A percentile compares a stretch with the other conserved stretches of the same genome.
phyloP scores from a whole-genome alignment of 2,113 vertebrate genomes.

The Gadus macrocephalus region DNA sequence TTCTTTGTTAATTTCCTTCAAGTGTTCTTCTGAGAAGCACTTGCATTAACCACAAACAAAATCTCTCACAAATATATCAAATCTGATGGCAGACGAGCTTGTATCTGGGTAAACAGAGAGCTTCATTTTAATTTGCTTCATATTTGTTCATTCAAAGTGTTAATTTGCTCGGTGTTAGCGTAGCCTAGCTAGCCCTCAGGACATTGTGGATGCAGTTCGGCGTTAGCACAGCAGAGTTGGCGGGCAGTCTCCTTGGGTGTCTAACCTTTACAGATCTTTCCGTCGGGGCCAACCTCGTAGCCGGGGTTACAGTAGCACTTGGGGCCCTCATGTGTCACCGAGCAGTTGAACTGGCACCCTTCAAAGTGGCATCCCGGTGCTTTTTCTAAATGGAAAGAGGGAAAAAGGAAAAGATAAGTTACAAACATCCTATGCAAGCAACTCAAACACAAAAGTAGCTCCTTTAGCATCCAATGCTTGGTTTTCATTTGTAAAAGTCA shows the following conservation, averaged over 20 bases:
- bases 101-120: too few relatives aligned
- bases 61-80: too few relatives aligned
- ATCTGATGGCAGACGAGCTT: too few relatives aligned
- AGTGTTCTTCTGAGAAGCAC: too few relatives aligned
- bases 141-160: not conserved
- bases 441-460: not conserved
- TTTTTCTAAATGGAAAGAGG: constrained; percentile 64
- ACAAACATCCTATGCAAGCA: not conserved
- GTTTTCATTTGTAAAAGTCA: constrained; percentile 10
- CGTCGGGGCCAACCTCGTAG: constrained; percentile 84
- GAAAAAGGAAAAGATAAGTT: constrained; percentile 3
- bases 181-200: not conserved
- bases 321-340: constrained; percentile 78
- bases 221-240: not conserved
- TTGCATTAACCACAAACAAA: too few relatives aligned
- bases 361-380: constrained; percentile 74
- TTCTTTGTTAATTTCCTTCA: too few relatives aligned
- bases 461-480: not conserved
- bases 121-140: too few relatives aligned
- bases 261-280: constrained; percentile 87
- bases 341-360: constrained; percentile 83
- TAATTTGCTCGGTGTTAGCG: not conserved
- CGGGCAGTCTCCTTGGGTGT: constrained; percentile 9
- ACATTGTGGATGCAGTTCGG: not conserved
- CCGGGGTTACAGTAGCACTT: constrained; percentile 85